Conservation (phyloP, 1,140 invertebrate genomes). For the Drosophila grimshawi region DNA sequence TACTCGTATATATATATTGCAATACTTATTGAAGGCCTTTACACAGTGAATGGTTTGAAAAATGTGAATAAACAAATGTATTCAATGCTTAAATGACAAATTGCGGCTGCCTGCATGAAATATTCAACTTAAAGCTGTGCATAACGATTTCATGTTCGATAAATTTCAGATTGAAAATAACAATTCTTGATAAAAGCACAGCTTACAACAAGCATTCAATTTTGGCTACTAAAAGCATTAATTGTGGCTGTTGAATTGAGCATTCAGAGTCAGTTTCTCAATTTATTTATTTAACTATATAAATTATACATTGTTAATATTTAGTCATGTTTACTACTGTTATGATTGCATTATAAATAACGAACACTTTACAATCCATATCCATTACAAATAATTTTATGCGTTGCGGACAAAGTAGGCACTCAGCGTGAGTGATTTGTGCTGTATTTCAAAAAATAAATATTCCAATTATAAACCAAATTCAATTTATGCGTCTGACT, state of each 20-base stretch:
- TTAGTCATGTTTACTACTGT: too few relatives aligned
- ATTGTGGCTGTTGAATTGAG: too few relatives aligned
- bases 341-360: too few relatives aligned
- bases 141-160: conserved; percentile 4
- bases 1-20: too few relatives aligned
- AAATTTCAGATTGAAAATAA: neutral
- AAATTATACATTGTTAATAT: too few relatives aligned
- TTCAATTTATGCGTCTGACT: conserved; percentile 32
- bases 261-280: too few relatives aligned
- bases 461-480: conserved; percentile 1
- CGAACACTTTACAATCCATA: conserved; percentile 11
- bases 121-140: neutral
- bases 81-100: conserved; percentile 2
- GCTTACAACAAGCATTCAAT: too few relatives aligned
- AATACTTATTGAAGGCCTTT: conserved; percentile 5
- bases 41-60: neutral
- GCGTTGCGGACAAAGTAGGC: conserved; percentile 27
- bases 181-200: neutral
- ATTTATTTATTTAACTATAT: too few relatives aligned
- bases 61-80: conserved; percentile 5
- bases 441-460: conserved; percentile 34
- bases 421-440: conserved; percentile 56
- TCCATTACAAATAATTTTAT: conserved; percentile 39
- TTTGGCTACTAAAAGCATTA: too few relatives aligned
- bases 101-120: neutral